Evolutionary conservation across 2,888 invertebrate genomes (phyloP), one percentile per base, ranked within the genome.

Genomic region (Perizoma affinitatum): DNA sequence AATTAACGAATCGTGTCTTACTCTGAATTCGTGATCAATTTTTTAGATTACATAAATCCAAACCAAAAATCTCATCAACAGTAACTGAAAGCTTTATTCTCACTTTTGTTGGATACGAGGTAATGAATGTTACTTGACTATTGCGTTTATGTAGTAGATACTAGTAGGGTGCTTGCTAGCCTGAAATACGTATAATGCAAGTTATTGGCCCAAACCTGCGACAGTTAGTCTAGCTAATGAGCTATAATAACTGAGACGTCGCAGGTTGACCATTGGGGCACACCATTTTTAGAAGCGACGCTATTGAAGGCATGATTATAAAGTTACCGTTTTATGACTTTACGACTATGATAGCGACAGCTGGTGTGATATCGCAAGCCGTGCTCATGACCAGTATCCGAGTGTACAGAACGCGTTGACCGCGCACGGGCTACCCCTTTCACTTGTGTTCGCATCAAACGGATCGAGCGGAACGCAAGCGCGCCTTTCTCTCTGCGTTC

Each of bases 401-500:
- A 78, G 80, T 79, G 80, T 78, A 75, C 74, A 73, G 69, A 75
- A 78, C 76, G 78, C 82, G 80, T 80, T 88, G 86, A 86, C 86
- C 87, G 88, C 80, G 80, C 82, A 80, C 78, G 80, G 82, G 83
- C 87, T 83, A 88, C 90, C 91, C 91, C 91, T 91, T 91, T 91
- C 91, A 91, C 91, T 91, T 88, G 83, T 86, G 82, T 85, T 88
- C 84, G 84, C 84, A 82, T 83, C 83, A 77, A 86, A 75, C 84
- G 88, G 84, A 87, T 87, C 83, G 86, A 87, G 87, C 82, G 84
- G 83, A 88, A 87, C 88, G 82, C 81, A 73, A 73, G 78, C 74
- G 82, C 82, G 90, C 91, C 91, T 91, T 91, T 91, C 91, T 90
- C 91, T 85, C 81, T 88, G 78, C 88, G 79, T 77, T 82, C 82